Percentiles rank a stretch among this genome's conserved stretches.
These are phyloP conservation scores for Salarias fasciatus DNA, from an alignment of 2,797 vertebrate species.

Conservation along the genomic window DNA sequence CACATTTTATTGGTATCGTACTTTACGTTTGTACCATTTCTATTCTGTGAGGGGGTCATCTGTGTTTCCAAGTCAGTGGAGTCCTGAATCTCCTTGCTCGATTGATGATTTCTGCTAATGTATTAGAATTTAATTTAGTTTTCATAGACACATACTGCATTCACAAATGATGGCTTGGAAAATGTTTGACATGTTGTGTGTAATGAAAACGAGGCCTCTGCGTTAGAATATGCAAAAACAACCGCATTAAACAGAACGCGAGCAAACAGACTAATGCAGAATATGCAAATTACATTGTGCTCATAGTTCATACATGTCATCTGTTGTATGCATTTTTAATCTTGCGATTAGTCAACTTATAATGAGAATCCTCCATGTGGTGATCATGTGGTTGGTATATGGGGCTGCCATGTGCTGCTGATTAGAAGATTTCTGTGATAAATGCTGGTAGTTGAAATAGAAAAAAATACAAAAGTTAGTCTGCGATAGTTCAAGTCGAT, in stretches of 20 bases:
- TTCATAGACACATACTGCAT: conserved; percentile 12
- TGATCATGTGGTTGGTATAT: not conserved
- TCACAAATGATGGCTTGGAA: not conserved
- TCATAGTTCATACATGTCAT: not conserved
- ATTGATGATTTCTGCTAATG: not conserved
- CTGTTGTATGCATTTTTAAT: conserved; percentile 26
- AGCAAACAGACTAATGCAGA: conserved; percentile 19
- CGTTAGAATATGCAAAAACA: conserved; percentile 15
- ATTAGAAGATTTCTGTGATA: conserved; percentile 2
- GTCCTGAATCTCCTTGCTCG: too few species aligned
- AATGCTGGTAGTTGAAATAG: conserved; percentile 14
- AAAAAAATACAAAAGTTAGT: not conserved
- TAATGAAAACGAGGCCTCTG: conserved; percentile 13
- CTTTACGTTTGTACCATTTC: too few species aligned
- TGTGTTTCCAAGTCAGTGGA: too few species aligned
- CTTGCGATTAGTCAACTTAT: conserved; percentile 6
- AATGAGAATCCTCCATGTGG: not conserved
- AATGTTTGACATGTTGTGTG: conserved; percentile 5
- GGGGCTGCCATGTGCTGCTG: too few species aligned
- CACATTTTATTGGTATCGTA: too few species aligned
- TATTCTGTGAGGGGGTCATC: too few species aligned
- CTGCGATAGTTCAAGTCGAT: conserved; percentile 4
- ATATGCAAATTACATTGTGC: conserved; percentile 9
- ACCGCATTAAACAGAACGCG: conserved; percentile 6
- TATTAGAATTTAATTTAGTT: conserved; percentile 3